Evolutionary conservation across 2,797 vertebrate genomes (phyloP).

Genomic region (Cyclura pinguis): DNA sequence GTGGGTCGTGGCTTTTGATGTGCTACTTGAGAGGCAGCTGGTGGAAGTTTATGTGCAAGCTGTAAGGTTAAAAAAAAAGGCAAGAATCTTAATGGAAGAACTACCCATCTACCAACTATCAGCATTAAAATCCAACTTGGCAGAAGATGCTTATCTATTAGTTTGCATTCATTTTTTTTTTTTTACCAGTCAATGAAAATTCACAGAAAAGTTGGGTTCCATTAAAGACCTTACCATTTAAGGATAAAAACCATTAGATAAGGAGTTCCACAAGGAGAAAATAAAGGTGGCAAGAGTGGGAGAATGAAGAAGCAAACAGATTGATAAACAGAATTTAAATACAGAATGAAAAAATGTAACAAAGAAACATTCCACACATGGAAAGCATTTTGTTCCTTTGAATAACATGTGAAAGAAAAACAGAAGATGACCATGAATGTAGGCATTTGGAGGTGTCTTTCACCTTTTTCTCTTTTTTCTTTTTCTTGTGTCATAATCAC

Average conservation of each 20-base stretch:
- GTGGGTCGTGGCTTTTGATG: conserved; percentile 88
- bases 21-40: conserved; percentile 85
- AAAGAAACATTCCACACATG: not conserved
- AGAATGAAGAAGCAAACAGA: not conserved
- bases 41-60: conserved; percentile 89
- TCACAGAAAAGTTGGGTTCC: not conserved
- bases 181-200: not conserved
- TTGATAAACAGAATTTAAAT: not conserved
- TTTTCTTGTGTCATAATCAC: too few relatives aligned
- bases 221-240: not conserved
- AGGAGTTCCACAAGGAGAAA: not conserved
- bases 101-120: conserved; percentile 19
- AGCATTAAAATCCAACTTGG: conserved; percentile 18
- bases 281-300: not conserved
- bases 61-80: conserved; percentile 73
- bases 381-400: not conserved
- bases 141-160: not conserved
- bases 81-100: conserved; percentile 33
- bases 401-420: not conserved
- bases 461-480: not conserved
- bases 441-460: not conserved
- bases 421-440: not conserved
- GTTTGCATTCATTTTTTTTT: not conserved
- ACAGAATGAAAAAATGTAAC: conserved; percentile 12
- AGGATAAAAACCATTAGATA: not conserved